Evolutionary conservation across 2,113 vertebrate genomes (phyloP).

Genomic region (Chrysemys picta): DNA sequence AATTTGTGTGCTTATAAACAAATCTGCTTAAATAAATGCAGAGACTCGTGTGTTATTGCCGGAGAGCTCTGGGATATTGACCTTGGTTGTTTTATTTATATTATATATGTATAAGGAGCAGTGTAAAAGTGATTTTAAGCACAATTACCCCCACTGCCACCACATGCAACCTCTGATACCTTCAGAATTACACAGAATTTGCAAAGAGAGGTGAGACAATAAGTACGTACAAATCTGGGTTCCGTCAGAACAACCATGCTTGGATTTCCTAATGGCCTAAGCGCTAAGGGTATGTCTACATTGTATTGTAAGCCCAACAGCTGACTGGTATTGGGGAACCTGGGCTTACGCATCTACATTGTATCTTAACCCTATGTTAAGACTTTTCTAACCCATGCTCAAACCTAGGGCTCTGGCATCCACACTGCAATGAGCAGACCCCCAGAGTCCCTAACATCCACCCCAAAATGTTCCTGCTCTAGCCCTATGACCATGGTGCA

Average conservation of each 20-base stretch:
- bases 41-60: not conserved
- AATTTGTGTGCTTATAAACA: not conserved
- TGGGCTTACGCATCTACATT: not conserved
- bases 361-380: not conserved
- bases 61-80: not conserved
- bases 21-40: too few species aligned
- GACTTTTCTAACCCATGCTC: not conserved
- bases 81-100: not conserved
- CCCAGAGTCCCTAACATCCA: too few species aligned
- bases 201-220: not conserved
- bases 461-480: not conserved
- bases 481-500: not conserved
- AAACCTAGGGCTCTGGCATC: not conserved
- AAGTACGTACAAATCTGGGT: not conserved
- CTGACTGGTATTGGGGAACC: too few species aligned
- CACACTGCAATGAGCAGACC: too few species aligned
- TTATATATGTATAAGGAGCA: not conserved
- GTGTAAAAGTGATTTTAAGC: not conserved
- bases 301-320: not conserved
- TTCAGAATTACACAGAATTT: not conserved
- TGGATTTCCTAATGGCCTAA: not conserved
- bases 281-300: not conserved
- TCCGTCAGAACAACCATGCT: not conserved
- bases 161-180: not conserved
- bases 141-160: not conserved